Evolutionary conservation across 2,797 vertebrate species (phyloP).

Genomic region (Labeo calbasu): DNA sequence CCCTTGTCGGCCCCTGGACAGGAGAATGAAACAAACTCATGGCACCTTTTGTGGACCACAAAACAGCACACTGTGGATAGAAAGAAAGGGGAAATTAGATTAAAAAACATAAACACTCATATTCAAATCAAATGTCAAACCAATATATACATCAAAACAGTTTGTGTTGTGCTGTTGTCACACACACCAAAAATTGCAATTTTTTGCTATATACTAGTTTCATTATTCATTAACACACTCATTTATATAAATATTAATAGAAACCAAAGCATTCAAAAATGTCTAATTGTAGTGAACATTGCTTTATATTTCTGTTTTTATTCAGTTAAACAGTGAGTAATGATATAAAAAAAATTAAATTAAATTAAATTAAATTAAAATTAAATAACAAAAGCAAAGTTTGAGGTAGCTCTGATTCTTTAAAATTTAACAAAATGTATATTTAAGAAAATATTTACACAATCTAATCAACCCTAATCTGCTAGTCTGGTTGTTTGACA

Average conservation of each 20-base stretch:
- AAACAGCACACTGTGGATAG: conserved; percentile 91
- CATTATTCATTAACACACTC: background rate
- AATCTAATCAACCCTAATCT: background rate
- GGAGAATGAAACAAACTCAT: conserved; percentile 95
- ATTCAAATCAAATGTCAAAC: background rate
- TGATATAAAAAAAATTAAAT: too few species aligned
- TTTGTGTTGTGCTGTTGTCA: too few species aligned
- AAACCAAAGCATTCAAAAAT: background rate
- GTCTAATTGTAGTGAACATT: background rate
- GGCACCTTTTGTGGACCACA: conserved; percentile 97
- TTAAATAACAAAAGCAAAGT: background rate
- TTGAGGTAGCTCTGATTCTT: background rate
- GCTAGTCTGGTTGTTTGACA: background rate
- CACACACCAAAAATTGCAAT: too few species aligned
- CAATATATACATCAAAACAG: background rate
- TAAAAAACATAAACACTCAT: conserved; percentile 36
- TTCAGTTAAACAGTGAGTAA: background rate
- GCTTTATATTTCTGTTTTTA: background rate
- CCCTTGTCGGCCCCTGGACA: conserved; percentile 97
- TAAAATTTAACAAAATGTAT: background rate
- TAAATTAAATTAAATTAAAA: too few species aligned
- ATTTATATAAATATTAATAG: background rate
- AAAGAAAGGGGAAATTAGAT: conserved; percentile 39
- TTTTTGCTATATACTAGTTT: background rate
- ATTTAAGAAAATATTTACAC: background rate